phyloP scores from a whole-genome alignment of 2,797 vertebrate genomes.

The Pampus argenteus region DNA sequence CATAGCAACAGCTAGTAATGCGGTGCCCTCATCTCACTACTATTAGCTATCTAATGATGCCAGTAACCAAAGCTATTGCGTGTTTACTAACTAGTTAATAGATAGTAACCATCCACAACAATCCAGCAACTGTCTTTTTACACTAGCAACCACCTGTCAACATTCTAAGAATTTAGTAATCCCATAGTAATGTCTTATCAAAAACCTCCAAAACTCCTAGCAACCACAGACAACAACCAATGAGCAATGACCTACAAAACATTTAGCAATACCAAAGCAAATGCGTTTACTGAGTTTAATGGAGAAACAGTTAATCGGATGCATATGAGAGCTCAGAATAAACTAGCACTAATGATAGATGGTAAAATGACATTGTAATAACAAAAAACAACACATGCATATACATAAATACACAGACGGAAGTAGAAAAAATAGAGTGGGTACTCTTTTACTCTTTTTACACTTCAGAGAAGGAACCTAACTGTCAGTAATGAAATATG shows the following conservation, averaged over 20 bases:
- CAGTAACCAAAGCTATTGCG: not conserved
- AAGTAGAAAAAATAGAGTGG: not conserved
- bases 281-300: not conserved
- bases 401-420: not conserved
- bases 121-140: too few species aligned
- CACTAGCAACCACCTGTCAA: too few species aligned
- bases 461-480: not conserved
- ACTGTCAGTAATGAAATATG: not conserved
- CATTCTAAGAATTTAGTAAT: too few species aligned
- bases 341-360: not conserved
- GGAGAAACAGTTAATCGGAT: slow-evolving; percentile 1
- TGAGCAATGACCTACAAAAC: not conserved
- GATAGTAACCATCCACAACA: too few species aligned
- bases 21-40: not conserved
- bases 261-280: not conserved
- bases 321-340: not conserved
- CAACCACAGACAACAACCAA: not conserved
- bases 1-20: not conserved
- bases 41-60: not conserved
- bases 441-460: not conserved
- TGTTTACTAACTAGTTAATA: too few species aligned
- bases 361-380: not conserved
- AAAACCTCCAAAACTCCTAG: too few species aligned
- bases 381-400: not conserved
- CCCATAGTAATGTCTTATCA: too few species aligned